These are phyloP conservation scores for Ctena decussata DNA, from an alignment of 2,888 invertebrate species.

Conservation along the genomic window DNA sequence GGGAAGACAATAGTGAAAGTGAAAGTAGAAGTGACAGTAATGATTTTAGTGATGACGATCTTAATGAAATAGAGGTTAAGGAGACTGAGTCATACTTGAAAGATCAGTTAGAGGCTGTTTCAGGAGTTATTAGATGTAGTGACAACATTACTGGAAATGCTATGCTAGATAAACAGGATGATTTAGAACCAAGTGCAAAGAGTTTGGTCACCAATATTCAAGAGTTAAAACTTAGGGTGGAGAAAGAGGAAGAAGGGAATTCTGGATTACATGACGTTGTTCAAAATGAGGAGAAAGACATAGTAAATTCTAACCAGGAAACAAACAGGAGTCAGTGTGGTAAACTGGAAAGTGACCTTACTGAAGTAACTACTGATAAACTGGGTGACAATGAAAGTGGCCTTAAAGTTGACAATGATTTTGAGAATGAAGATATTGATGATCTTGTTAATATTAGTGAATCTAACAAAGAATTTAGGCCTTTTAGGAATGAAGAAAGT, in stretches of 20 bases:
- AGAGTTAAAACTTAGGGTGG: neutral
- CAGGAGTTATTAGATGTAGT: constrained; percentile 78
- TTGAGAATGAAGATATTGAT: constrained; percentile 75
- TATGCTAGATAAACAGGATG: neutral
- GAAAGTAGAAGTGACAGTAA: constrained; percentile 84
- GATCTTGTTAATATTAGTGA: constrained; percentile 83
- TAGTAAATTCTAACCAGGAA: neutral
- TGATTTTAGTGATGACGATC: constrained; percentile 81
- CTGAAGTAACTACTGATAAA: neutral
- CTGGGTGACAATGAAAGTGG: constrained; percentile 29
- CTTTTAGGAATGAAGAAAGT: constrained; percentile 82
- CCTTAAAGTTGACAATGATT: constrained; percentile 61
- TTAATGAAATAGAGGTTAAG: constrained; percentile 69
- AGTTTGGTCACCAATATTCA: neutral
- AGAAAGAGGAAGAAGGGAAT: neutral
- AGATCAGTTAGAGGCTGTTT: neutral
- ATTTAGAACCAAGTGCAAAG: neutral
- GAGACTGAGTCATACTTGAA: constrained; percentile 58
- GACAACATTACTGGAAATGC: neutral
- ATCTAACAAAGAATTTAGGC: constrained; percentile 78
- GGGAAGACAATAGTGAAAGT: constrained; percentile 48
- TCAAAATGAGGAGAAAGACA: neutral
- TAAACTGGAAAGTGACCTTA: neutral
- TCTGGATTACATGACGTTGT: neutral
- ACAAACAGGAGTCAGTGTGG: neutral